Conservation (phyloP, 2,113 vertebrate genomes). For the Petrocephalus zakoni region DNA sequence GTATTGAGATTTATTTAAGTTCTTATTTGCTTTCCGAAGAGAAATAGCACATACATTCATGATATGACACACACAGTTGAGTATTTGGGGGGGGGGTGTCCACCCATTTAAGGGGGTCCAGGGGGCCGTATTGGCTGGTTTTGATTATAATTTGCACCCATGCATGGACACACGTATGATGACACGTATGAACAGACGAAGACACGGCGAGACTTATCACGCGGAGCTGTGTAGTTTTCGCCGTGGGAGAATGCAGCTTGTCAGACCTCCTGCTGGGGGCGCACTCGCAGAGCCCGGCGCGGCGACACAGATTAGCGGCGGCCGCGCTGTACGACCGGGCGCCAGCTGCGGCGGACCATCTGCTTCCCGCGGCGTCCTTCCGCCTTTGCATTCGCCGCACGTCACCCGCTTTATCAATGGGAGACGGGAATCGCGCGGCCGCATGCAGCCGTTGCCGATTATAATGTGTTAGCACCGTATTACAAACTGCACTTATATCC, state of each 20-base stretch:
- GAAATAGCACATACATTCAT: not conserved
- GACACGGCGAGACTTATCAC: not conserved
- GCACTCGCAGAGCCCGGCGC: not conserved
- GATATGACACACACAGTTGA: too few species aligned
- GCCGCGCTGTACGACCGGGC: constrained; percentile 3
- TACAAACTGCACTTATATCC: not conserved
- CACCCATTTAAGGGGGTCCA: too few species aligned
- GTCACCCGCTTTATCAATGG: constrained; percentile 3
- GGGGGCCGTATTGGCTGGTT: too few species aligned
- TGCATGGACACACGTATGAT: too few species aligned
- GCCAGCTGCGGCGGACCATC: constrained; percentile 17
- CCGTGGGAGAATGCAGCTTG: not conserved
- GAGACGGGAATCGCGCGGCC: not conserved
- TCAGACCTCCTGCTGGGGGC: not conserved
- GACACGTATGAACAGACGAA: not conserved
- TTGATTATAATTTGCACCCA: too few species aligned
- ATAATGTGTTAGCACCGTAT: not conserved
- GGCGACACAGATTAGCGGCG: not conserved
- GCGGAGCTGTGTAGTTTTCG: not conserved
- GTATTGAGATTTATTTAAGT: too few species aligned
- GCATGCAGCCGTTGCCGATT: not conserved
- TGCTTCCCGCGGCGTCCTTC: constrained; percentile 1
- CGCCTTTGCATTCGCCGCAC: not conserved
- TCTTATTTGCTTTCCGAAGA: too few species aligned
- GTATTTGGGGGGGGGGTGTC: too few species aligned